Evolutionary conservation across 2,113 vertebrate species (phyloP).

Genomic region (Spermophilus dauricus): DNA sequence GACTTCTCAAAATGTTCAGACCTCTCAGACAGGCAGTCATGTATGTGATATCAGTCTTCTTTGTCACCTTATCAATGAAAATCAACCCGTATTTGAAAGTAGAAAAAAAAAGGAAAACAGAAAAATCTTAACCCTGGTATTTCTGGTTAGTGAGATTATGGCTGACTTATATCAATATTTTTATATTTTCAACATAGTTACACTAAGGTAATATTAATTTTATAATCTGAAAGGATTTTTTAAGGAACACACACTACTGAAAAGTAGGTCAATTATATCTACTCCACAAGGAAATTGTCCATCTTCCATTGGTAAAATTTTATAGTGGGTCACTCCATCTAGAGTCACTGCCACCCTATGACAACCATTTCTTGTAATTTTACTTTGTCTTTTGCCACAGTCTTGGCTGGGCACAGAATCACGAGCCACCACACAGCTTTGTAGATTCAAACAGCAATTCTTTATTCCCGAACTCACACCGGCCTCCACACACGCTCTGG

Average conservation of each 20-base stretch:
- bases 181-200: not conserved
- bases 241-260: not conserved
- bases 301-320: not conserved
- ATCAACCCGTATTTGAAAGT: conserved; percentile 8
- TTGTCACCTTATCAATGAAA: not conserved
- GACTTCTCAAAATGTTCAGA: not conserved
- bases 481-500: too few relatives aligned
- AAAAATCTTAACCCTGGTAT: not conserved
- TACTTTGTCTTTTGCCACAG: too few relatives aligned
- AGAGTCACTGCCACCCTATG: not conserved
- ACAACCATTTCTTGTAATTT: not conserved
- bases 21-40: not conserved
- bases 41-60: not conserved
- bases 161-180: not conserved
- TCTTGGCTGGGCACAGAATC: too few relatives aligned
- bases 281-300: not conserved
- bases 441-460: too few relatives aligned
- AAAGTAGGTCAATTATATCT: not conserved
- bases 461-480: too few relatives aligned
- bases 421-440: too few relatives aligned
- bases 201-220: not conserved
- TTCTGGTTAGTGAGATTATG: not conserved
- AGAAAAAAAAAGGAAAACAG: not conserved
- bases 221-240: conserved; percentile 1
- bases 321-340: not conserved